Evolutionary conservation across 1,140 invertebrate species (phyloP), one percentile per base, ranked within the genome.

Genomic region (Leptopilina boulardi): DNA sequence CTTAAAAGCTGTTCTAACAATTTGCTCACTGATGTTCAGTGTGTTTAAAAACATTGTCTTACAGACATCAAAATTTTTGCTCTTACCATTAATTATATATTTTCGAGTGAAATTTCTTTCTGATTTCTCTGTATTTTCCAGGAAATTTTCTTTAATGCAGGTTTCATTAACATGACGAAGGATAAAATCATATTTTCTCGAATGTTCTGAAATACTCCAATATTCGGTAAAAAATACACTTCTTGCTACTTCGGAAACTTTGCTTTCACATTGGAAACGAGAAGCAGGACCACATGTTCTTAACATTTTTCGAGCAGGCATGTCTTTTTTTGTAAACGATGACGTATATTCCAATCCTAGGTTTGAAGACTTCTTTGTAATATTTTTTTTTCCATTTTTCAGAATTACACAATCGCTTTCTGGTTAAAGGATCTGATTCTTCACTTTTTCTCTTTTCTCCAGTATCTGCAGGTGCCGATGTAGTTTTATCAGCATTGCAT

Each of bases 1-100:
- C 10, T 71, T 71, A 15, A 71, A 71, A 71, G 70, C 70, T 5
- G 70, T 71, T 9, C 13, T 71, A 5, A 71, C 70, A n/a, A 30
- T 13, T 71, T 71, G 23, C n/a, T 71, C n/a, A 34, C 26, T 34
- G 9, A 71, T 38, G 41, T 71, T 19, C 41, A 71, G 15, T 2
- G 70, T 71, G 11, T 38, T 71, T 71, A 71, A 5, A n/a, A 71
- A 71, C 70, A 71, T 71, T 9, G 23, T 34, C 23, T 38, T 4
- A 13, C 70, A 71, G 8, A 71, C 30, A 0, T 2, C 3, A 38
- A 71, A 13, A n/a, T n/a, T n/a, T n/a, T n/a, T n/a, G n/a, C n/a
- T n/a, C n/a, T n/a, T n/a, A n/a, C n/a, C n/a, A n/a, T n/a, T n/a
- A n/a, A n/a, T n/a, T n/a, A n/a, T n/a, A n/a, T n/a, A n/a, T n/a